phyloP scores from a whole-genome alignment of 2,888 invertebrate genomes.

The Glyphotaelius pellucidus region DNA sequence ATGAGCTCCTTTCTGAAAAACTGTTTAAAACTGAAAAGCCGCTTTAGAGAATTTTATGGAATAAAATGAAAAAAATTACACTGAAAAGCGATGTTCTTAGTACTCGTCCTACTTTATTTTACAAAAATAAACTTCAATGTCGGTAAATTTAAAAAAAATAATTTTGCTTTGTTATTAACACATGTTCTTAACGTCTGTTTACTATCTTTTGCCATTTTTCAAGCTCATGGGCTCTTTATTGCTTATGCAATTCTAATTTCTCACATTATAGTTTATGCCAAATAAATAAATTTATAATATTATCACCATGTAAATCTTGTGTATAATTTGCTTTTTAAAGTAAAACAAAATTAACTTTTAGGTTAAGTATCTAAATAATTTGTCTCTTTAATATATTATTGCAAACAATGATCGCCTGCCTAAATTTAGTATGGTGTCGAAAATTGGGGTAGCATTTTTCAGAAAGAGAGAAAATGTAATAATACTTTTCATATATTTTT shows the following conservation, averaged over 20 bases:
- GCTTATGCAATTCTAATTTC: neutral
- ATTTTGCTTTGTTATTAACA: no score
- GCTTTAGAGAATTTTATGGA: neutral
- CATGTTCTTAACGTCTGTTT: no score
- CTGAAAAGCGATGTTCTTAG: neutral
- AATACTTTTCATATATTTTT: neutral
- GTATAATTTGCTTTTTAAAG: neutral
- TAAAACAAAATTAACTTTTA: neutral
- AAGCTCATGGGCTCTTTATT: no score
- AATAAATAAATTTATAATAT: no score
- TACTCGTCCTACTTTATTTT: no score
- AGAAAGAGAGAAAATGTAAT: neutral
- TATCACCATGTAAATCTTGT: no score
- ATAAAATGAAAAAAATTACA: no score
- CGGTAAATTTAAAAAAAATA: no score
- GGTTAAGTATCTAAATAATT: neutral
- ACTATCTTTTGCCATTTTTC: no score
- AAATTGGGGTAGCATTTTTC: neutral
- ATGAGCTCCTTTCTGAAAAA: neutral
- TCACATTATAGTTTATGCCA: neutral
- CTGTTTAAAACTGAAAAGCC: neutral
- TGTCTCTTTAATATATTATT: neutral
- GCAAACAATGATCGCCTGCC: neutral
- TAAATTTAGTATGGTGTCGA: neutral
- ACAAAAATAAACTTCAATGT: neutral